Base-by-base conservation (phyloP, 2,797 vertebrate species). In the Schizopygopsis pylzovi region DNA sequence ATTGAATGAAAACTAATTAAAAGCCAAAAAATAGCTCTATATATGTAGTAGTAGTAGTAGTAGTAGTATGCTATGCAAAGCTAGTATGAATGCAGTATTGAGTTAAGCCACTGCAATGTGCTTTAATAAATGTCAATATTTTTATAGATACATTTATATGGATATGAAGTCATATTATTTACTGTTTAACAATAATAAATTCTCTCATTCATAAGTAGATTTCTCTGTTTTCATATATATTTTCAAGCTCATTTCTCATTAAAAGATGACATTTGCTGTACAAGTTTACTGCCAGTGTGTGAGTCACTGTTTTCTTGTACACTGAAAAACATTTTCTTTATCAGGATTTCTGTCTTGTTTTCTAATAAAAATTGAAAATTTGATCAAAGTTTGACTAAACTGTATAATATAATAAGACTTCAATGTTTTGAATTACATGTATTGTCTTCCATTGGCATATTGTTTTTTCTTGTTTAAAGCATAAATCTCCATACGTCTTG, bases 131-230 rank as follows among this genome's bases (percentile, higher is more conserved):
- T 25, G 12, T 43, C 37, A 25, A 11, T 63, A 79, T 79, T 43
- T 52, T 43, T 78, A 54, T 37, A 13, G 52, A 77, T 39, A 41
- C 20, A 56, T 78, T 16, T n/a, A 39, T 61, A 61, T 61, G 7
- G 22, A 43, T 43, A 78, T 59, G 37, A 59, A 78, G 13, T 28
- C 22, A 41, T 4, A 18, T 61, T 80, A 49, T 80, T 47, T 49
- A 65, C 6, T 6, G 37, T 78, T 65, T 47, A 65, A 11, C 78
- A 22, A 80, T 47, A 80, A 80, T 67, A 49, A 33, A 80, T 80
- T 13, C 0, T 49, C 79, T 67, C 61, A 25, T 33, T 80, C 75
- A 59, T 54, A 59, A 59, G 52, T 18, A 73, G n/a, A 73, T 75
- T 33, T 33, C 15, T 33, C 13, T 28, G 4, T 10, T 8, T 41